Evolutionary conservation across 2,888 invertebrate species (phyloP).

Genomic region (Shargacucullia verbasci): DNA sequence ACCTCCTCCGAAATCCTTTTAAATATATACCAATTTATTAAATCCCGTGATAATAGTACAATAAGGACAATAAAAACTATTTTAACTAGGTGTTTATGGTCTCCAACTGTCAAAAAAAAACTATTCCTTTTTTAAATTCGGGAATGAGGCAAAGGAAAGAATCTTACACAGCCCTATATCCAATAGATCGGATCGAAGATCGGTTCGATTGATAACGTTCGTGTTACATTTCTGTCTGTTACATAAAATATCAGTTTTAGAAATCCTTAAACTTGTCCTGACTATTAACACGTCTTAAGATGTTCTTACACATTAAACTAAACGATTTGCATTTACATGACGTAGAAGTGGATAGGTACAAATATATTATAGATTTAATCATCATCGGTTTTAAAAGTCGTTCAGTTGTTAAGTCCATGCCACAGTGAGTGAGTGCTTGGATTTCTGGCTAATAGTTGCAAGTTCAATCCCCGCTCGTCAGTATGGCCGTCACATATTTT

Average conservation of each 20-base stretch:
- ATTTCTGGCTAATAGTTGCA: no score
- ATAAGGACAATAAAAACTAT: slow-evolving; percentile 47
- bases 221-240: slow-evolving; percentile 36
- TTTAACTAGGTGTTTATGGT: slow-evolving; percentile 69
- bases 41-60: slow-evolving; percentile 15
- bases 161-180: slow-evolving; percentile 47
- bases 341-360: no score
- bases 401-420: no score
- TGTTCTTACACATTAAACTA: no score
- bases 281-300: no score
- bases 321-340: no score
- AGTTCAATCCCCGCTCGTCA: no score
- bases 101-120: slow-evolving; percentile 49
- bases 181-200: slow-evolving; percentile 46
- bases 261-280: slow-evolving; percentile 3
- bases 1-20: slow-evolving; percentile 12
- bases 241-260: slow-evolving; percentile 33
- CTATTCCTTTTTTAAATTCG: slow-evolving; percentile 37
- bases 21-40: slow-evolving; percentile 10
- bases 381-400: no score
- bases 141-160: slow-evolving; percentile 45
- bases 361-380: no score
- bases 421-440: no score
- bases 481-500: no score
- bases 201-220: slow-evolving; percentile 46